Base-by-base conservation (phyloP, 2,888 invertebrate genomes). In the Dinocampus coccinellae region DNA sequence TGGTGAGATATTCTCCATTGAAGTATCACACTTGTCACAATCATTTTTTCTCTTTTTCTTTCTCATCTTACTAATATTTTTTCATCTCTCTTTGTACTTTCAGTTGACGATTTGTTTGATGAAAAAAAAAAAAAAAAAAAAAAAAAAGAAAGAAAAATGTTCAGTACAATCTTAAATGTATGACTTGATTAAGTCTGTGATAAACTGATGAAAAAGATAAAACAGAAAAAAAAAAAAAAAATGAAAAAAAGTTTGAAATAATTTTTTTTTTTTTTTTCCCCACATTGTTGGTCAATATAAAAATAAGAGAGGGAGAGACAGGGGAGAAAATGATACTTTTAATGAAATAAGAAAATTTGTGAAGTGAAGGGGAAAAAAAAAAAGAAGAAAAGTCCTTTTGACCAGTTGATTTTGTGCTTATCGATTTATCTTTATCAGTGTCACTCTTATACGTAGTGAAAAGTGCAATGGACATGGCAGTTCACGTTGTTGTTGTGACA, bases 11-110 rank as follows among this genome's bases (percentile, higher is more conserved):
- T 16, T 47, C 29, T 52, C 16, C 33, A 64, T 42, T 64, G 52
- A 64, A 64, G 63, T 33, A 47, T n/a, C 63, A 47, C 20, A n/a
- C 47, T 47, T 52, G 29, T 26, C 26, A 63, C 52, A 52, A 65
- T 70, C 33, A 47, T 60, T 64, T 24, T 47, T 39, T 16, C 11
- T 58, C 33, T 60, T 34, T 60, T 11, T 13, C 34, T 52, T 2
- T 10, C 16, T 33, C 3, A n/a, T 33, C 9, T 1, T 16, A 34
- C 58, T 10, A 4, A 2, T 24, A n/a, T n/a, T 24, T 16, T 57
- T 34, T 64, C 33, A 52, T n/a, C 47, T 47, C 16, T 47, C 16
- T 47, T 16, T 29, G 3, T 47, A 47, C 16, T 47, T 47, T 16
- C 9, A 7, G 16, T 60, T 60, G 11, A 34, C n/a, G 16, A 34